A percentile compares a stretch with the other conserved stretches of the same genome.
These are phyloP conservation scores for Nebria brevicollis DNA, from an alignment of 2,888 invertebrate genomes.

Conservation along the genomic window DNA sequence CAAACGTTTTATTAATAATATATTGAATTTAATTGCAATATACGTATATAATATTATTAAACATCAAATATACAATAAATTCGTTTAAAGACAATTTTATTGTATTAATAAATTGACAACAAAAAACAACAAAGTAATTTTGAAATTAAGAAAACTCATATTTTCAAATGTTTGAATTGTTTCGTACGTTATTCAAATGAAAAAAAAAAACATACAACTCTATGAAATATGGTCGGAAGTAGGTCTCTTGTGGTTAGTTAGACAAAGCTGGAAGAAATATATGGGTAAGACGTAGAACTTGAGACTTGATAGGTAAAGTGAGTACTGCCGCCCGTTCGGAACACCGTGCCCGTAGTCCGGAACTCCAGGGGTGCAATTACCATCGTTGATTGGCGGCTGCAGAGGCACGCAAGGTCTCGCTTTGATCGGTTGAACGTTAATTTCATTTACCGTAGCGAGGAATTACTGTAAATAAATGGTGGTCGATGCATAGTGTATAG, in stretches of 20 bases:
- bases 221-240: background rate
- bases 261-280: background rate
- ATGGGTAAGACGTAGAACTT: background rate
- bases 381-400: conserved; percentile 44
- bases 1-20: background rate
- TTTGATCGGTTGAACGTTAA: conserved; percentile 43
- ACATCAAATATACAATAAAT: no score
- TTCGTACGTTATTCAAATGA: background rate
- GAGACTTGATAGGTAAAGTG: background rate
- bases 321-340: conserved; percentile 10
- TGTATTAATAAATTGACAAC: no score
- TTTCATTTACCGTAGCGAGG: conserved; percentile 39
- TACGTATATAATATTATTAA: no score
- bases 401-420: conserved; percentile 28
- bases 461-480: conserved; percentile 39
- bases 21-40: background rate
- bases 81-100: no score
- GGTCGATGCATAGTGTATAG: background rate
- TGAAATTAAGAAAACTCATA: no score
- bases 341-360: conserved; percentile 26
- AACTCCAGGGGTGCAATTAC: conserved; percentile 41
- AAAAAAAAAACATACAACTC: background rate
- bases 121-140: no score
- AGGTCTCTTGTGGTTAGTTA: background rate
- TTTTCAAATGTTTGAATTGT: background rate